Conservation (phyloP, 2,113 vertebrate species). For the Corythoichthys haematopterus region DNA sequence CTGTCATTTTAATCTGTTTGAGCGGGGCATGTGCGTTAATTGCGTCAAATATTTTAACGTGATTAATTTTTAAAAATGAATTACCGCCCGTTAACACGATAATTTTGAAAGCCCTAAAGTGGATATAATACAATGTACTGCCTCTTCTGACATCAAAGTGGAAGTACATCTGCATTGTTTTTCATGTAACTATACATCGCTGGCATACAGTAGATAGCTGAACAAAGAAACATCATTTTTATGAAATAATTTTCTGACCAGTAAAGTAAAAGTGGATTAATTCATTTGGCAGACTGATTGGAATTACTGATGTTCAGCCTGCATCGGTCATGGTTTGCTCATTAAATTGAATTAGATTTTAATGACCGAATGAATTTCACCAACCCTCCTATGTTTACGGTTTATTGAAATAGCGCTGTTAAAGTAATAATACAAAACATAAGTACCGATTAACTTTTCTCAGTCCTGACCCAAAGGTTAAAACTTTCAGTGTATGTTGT, state of each 20-base stretch:
- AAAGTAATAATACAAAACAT: not conserved
- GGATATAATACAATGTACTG: not conserved
- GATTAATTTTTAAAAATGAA: too few relatives aligned
- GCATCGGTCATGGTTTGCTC: not conserved
- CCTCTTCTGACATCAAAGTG: not conserved
- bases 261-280: not conserved
- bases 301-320: not conserved
- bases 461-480: not conserved
- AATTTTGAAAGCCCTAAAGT: too few relatives aligned
- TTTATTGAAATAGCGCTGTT: not conserved
- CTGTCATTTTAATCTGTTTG: too few relatives aligned
- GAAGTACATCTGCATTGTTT: not conserved
- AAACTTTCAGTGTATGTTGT: not conserved
- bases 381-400: not conserved
- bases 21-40: too few relatives aligned
- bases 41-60: too few relatives aligned
- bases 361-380: not conserved
- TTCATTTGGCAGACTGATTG: not conserved
- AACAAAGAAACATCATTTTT: not conserved
- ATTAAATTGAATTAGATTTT: not conserved
- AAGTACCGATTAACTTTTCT: not conserved
- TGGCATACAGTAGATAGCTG: not conserved
- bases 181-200: not conserved
- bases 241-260: not conserved
- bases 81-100: too few relatives aligned